Conservation (phyloP, 2,888 invertebrate genomes). For the Hemaris fuciformis region DNA sequence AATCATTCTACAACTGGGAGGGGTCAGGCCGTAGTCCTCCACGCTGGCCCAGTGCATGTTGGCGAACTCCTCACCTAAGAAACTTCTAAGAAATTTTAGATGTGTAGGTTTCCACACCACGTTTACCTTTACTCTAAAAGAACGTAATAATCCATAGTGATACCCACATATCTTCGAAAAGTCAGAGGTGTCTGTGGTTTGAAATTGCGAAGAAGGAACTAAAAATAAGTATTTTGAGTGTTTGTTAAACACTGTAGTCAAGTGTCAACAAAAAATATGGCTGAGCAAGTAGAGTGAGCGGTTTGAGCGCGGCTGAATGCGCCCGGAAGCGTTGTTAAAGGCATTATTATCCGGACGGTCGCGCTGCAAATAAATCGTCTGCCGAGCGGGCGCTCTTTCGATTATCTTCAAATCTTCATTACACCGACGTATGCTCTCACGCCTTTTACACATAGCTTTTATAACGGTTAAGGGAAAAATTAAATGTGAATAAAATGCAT, state of each 20-base stretch:
- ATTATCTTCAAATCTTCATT: slow-evolving; percentile 83
- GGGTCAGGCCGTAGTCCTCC: no score
- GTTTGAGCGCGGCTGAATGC: slow-evolving; percentile 38
- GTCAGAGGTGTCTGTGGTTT: not conserved
- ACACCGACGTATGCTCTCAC: slow-evolving; percentile 67
- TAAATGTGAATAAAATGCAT: not conserved
- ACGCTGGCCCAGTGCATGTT: no score
- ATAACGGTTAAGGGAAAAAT: slow-evolving; percentile 14
- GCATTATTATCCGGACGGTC: slow-evolving; percentile 79
- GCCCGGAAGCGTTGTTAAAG: slow-evolving; percentile 70
- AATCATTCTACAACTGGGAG: no score
- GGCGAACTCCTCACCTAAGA: no score
- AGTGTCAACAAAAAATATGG: slow-evolving; percentile 15
- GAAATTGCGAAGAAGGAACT: not conserved
- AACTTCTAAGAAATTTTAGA: no score
- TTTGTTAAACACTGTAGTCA: not conserved
- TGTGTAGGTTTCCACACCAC: no score
- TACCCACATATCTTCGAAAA: not conserved
- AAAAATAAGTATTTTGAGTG: not conserved
- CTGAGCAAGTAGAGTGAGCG: slow-evolving; percentile 33
- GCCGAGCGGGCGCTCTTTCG: slow-evolving; percentile 73
- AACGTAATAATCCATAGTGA: not conserved
- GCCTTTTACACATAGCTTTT: slow-evolving; percentile 25
- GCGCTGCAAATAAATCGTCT: slow-evolving; percentile 80
- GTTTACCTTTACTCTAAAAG: no score